Evolutionary conservation across 1,140 invertebrate genomes (phyloP).

Genomic region (Macrotrachela quadricornifera): DNA sequence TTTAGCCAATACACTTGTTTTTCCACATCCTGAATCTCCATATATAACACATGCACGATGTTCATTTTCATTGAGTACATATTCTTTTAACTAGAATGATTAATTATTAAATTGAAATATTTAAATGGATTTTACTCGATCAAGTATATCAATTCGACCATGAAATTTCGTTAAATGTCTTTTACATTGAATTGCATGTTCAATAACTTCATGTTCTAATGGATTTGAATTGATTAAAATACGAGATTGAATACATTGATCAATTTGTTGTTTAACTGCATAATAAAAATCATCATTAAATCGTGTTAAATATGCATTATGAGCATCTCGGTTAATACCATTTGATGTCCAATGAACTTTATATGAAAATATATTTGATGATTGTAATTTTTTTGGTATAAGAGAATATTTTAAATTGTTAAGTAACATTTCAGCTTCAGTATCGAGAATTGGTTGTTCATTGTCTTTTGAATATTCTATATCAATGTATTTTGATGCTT

Average conservation of each 20-base stretch:
- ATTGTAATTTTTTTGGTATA: neutral
- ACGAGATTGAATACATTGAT: neutral
- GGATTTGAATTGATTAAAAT: neutral
- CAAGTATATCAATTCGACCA: constrained; percentile 2
- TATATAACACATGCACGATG: constrained; percentile 17
- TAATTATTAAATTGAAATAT: neutral
- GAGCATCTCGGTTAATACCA: neutral
- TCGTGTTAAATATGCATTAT: neutral
- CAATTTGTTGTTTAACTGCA: neutral
- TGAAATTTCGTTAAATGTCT: constrained; percentile 5
- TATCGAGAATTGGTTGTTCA: constrained; percentile 2
- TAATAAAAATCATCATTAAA: neutral
- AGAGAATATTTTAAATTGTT: constrained; percentile 8
- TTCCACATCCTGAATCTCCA: constrained; percentile 20
- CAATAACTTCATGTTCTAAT: constrained; percentile 2
- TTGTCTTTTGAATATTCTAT: constrained; percentile 27
- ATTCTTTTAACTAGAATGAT: neutral
- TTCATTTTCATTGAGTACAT: neutral
- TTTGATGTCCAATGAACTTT: neutral
- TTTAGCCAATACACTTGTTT: constrained; percentile 21
- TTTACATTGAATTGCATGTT: constrained; percentile 8
- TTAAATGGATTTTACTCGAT: neutral
- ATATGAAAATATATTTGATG: neutral
- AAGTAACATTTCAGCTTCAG: neutral
- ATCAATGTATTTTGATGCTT: constrained; percentile 24